Evolutionary conservation across 2,113 vertebrate genomes (phyloP), one percentile per base, ranked within the genome.

Genomic region (Gambusia holbrooki): DNA sequence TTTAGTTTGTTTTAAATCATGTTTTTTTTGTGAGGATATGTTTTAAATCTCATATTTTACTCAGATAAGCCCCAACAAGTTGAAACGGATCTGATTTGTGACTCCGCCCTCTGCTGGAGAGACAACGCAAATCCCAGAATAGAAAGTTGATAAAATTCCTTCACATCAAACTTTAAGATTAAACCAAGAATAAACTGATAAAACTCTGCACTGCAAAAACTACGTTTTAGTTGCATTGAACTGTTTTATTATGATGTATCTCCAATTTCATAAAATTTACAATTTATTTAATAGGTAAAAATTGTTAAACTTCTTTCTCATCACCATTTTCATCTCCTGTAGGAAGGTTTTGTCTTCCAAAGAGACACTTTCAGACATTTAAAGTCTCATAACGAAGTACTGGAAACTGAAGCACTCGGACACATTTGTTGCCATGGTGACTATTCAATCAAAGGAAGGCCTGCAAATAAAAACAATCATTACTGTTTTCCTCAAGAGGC

Each of bases 391-490:
- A 22, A 54, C 1, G 6, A 54, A 15, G 14, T 48, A 17, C 45
- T 48, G 14, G 45, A 48, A 1, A 1, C 28, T 58, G 22, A 29
- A 68, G 27, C 48, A n/a, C 3, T 58, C 51, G 22, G 76, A 54
- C 42, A 78, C 35, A 7, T 45, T 62, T 12, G 71, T 89, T 80
- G 54, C 61, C 73, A 84, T 85, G 77, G 83, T 3, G 37, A 42
- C 25, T 25, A 14, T 67, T 68, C 17, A 72, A 77, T 76, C 62
- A 74, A 54, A 65, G 63, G 71, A 85, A 82, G 60, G 64, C 33
- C 32, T 75, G 67, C 73, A 69, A 67, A 66, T 8, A 9, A 82
- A 86, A 84, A 84, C 76, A 87, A 4, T 0, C 54, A 65, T n/a
- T 14, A 13, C 11, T 29, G 37, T 71, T 74, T 70, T 66, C 62